Base-by-base conservation (phyloP, 35 echinoderm and acorn worm genomes). In the Patiria miniata region DNA sequence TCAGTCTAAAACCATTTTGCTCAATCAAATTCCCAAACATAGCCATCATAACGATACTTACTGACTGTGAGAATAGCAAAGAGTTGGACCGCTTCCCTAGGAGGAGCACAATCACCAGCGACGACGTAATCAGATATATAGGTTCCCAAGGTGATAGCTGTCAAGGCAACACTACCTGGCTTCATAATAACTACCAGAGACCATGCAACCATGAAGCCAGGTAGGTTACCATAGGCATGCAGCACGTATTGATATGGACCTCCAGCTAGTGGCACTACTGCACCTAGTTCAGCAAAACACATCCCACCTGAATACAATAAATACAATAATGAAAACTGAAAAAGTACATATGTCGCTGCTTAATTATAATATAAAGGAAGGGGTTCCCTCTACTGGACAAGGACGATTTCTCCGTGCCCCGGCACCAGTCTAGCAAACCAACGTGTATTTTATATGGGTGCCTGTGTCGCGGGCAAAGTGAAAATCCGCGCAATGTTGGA, bases 181-280 rank as follows among this genome's bases (percentile, higher is more conserved):
- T 76, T 51, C 17, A 81, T 52, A 26, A 88, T 51, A 8, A 88
- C 38, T 26, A 37, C 55, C 36, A 60, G 81, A 36, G 51, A 56
- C 86, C 86, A 91, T 16, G 54, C 65, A 8, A 82, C 39, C n/a
- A 85, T 39, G 83, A 91, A 85, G 19, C 78, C 88, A 7, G 85
- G 51, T 29, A 91, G 50, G 22, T 47, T 56, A 5, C 93, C 93
- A 36, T 91, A 88, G n/a, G 57, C 80, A 61, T 91, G 81, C 36
- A 87, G 44, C 17, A 95, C 52, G 40, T 91, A 95, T 14, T 79
- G 86, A 54, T 92, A 91, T 29, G 87, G 80, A 6, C 93, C 93
- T 3, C 93, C 93, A 7, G 93, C 91, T 85, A 91, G 91, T n/a
- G 79, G 68, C 56, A 95, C 87, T 28, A 80, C 68, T 0, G 89